A percentile compares a stretch with the other conserved stretches of the same genome.
phyloP scores from a whole-genome alignment of 2,797 vertebrate species.

The Periparus ater region DNA sequence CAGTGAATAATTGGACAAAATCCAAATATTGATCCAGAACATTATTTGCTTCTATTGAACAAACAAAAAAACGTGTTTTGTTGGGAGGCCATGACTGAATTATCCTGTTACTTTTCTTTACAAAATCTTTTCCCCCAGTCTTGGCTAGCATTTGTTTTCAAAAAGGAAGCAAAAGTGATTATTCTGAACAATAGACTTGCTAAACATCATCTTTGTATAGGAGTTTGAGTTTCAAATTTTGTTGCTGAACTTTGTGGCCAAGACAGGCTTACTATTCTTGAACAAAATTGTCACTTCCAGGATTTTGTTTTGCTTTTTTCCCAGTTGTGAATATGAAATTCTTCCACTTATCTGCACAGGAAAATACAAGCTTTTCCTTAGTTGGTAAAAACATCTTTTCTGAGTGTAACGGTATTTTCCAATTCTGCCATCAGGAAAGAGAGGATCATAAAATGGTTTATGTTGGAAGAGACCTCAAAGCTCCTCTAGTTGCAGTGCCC shows the following conservation, averaged over 20 bases:
- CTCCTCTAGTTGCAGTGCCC: neutral
- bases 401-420: neutral
- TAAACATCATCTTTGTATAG: neutral
- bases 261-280: neutral
- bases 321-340: neutral
- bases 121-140: neutral
- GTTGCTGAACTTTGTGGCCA: neutral
- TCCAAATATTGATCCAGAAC: neutral
- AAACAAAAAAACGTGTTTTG: neutral
- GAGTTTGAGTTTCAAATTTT: neutral
- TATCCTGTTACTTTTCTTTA: neutral
- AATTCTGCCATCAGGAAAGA: neutral
- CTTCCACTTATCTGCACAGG: neutral
- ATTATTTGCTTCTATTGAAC: neutral
- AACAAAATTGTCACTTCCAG: neutral
- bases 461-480: neutral
- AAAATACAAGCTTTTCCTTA: neutral
- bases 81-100: neutral
- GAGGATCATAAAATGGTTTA: neutral
- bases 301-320: neutral
- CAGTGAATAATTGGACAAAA: neutral
- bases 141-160: neutral
- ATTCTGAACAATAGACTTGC: neutral
- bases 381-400: neutral
- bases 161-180: conserved; percentile 15